A percentile compares a stretch with the other conserved stretches of the same genome.
These are phyloP conservation scores for Turnix velox DNA, from an alignment of 2,113 vertebrate genomes.

Conservation along the genomic window DNA sequence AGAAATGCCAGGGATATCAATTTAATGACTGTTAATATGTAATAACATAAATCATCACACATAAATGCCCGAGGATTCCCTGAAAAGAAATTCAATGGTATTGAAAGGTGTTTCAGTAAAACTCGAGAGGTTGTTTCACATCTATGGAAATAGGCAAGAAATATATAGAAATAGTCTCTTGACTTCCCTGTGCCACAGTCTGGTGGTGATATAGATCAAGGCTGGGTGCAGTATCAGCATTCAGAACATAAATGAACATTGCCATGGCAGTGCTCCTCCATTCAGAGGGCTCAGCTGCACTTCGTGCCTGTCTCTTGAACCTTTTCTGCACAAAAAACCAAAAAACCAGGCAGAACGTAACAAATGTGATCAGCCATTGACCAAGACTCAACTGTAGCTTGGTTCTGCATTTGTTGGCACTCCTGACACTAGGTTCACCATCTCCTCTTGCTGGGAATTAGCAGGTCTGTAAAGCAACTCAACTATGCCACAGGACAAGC, in stretches of 20 bases:
- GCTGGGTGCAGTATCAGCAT: fast-evolving
- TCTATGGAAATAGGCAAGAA: not conserved
- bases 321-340: not conserved
- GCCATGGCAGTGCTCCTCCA: not conserved
- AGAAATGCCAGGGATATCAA: not conserved
- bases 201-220: not conserved
- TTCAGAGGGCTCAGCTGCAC: not conserved
- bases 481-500: not conserved
- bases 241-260: not conserved
- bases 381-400: not conserved
- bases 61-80: not conserved
- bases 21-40: not conserved
- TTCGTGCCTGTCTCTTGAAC: not conserved
- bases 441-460: not conserved
- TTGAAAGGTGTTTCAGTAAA: not conserved
- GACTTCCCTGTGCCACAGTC: not conserved
- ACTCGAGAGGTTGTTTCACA: not conserved
- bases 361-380: not conserved
- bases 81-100: not conserved
- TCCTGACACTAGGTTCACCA: not conserved
- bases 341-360: not conserved
- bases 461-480: not conserved
- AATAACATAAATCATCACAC: not conserved
- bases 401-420: not conserved
- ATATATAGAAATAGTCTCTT: no score